A percentile compares a stretch with the other conserved stretches of the same genome.
Evolutionary conservation across 2,888 invertebrate genomes (phyloP).

Genomic region (Biston stratarius): DNA sequence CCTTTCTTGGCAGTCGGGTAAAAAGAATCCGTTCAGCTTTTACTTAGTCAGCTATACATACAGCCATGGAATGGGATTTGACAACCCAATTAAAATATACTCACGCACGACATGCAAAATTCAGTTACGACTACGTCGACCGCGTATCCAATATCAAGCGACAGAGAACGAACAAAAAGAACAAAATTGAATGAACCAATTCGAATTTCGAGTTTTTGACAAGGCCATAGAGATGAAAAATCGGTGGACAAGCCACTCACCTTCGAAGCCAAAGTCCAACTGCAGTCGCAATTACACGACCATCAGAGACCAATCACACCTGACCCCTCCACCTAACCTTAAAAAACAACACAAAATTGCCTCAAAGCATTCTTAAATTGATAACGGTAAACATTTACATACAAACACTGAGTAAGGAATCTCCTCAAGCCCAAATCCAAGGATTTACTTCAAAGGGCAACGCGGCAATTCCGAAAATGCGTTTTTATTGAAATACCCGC

Average conservation of each 20-base stretch:
- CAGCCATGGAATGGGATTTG: slow-evolving; percentile 6
- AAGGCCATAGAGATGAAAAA: too few species aligned
- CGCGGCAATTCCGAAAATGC: slow-evolving; percentile 78
- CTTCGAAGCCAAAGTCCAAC: slow-evolving; percentile 57
- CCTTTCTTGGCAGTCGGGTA: too few species aligned
- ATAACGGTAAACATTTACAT: slow-evolving; percentile 63
- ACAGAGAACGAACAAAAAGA: slow-evolving; percentile 44
- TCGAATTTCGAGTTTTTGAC: slow-evolving; percentile 71
- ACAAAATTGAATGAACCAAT: slow-evolving; percentile 55
- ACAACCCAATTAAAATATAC: slow-evolving; percentile 29
- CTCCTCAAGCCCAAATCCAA: slow-evolving; percentile 68
- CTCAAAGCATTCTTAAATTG: slow-evolving; percentile 61
- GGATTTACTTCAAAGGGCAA: slow-evolving; percentile 82
- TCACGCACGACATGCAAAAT: slow-evolving; percentile 37
- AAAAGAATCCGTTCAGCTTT: background rate
- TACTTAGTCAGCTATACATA: slow-evolving; percentile 3
- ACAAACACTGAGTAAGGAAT: slow-evolving; percentile 58
- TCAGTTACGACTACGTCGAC: slow-evolving; percentile 38
- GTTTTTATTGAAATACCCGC: slow-evolving; percentile 81
- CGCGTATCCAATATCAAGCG: slow-evolving; percentile 46
- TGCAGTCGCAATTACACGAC: slow-evolving; percentile 60
- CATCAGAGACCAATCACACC: slow-evolving; percentile 53
- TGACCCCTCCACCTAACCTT: slow-evolving; percentile 45
- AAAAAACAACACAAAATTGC: slow-evolving; percentile 46
- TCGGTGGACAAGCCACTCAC: slow-evolving; percentile 56